Evolutionary conservation across 2,797 vertebrate species (phyloP).

Genomic region (Falco columbarius): DNA sequence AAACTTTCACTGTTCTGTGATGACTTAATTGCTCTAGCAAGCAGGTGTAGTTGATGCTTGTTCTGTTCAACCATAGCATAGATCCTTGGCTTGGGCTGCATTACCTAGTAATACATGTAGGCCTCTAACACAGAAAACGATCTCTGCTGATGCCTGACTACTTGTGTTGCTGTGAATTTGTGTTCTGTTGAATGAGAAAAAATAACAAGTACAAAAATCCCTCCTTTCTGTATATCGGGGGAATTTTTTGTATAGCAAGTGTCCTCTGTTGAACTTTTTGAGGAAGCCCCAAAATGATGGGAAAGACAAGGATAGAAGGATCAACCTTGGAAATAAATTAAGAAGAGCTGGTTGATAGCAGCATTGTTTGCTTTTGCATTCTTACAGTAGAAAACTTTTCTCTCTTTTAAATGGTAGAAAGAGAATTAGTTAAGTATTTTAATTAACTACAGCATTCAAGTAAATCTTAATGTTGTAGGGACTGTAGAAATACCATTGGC

Average conservation of each 20-base stretch:
- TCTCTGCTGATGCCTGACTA: background rate
- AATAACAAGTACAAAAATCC: background rate
- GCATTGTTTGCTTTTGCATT: background rate
- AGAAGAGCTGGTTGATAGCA: background rate
- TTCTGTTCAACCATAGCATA: background rate
- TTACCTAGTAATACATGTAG: accelerated
- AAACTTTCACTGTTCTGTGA: background rate
- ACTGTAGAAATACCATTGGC: background rate
- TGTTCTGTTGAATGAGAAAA: background rate
- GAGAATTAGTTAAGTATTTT: background rate
- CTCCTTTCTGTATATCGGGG: background rate
- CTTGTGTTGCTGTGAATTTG: background rate
- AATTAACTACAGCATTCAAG: background rate
- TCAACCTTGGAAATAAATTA: background rate
- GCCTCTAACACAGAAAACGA: background rate
- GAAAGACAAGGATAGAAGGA: background rate
- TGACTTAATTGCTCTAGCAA: background rate
- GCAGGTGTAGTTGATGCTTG: background rate
- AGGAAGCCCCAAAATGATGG: background rate
- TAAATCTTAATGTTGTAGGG: background rate
- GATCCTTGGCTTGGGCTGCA: background rate
- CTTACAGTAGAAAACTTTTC: background rate
- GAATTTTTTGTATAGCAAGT: background rate
- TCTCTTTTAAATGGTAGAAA: background rate
- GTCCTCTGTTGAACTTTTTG: background rate